Percentiles rank a stretch among this genome's conserved stretches.
Conservation (phyloP, 2,888 invertebrate species). For the Stomorhina lunata region DNA sequence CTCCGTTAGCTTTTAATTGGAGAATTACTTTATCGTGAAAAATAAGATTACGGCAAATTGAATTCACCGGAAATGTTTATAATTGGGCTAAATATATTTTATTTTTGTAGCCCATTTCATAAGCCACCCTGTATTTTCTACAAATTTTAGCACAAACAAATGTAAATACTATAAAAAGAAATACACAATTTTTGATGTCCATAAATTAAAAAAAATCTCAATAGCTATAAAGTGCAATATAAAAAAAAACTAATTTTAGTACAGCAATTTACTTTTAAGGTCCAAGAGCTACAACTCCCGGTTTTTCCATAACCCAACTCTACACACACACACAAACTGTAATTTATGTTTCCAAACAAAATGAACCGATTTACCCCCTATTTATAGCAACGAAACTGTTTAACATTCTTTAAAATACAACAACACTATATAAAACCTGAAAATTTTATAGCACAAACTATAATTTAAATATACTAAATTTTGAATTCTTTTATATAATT, state of each 20-base stretch:
- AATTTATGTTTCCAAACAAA: no score
- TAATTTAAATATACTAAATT: background rate
- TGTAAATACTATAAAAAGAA: constrained; percentile 26
- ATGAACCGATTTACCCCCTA: background rate
- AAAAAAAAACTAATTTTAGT: constrained; percentile 23
- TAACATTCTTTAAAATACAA: background rate
- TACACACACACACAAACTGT: background rate
- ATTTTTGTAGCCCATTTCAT: no score
- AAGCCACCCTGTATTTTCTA: background rate
- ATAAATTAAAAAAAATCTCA: background rate
- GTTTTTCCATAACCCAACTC: background rate
- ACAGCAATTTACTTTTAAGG: background rate
- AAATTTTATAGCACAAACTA: constrained; percentile 5
- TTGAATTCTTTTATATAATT: no score
- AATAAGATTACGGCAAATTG: no score
- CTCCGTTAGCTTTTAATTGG: no score
- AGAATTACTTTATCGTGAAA: no score
- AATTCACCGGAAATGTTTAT: no score
- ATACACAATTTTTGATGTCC: background rate
- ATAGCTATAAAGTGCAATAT: constrained; percentile 48
- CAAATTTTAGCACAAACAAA: constrained; percentile 32
- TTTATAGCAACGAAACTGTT: background rate
- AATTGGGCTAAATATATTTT: no score
- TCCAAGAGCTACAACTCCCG: background rate
- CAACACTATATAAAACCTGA: background rate